Conservation (phyloP, 2,888 invertebrate genomes). For the Epiblema foenella region DNA sequence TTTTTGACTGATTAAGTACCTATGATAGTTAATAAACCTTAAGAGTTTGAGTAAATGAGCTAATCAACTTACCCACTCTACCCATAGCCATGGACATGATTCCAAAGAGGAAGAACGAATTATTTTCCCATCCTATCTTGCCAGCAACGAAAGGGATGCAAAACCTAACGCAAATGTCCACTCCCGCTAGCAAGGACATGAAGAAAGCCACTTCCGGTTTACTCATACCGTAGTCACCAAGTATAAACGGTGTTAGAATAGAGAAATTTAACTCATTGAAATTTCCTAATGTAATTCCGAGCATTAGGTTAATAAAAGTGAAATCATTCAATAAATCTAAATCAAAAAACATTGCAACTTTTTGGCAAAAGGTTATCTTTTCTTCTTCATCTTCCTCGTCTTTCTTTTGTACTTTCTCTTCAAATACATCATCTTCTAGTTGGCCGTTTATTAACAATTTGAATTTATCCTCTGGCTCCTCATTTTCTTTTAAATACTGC, state of each 20-base stretch:
- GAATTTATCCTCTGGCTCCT: conserved; percentile 62
- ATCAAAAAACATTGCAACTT: conserved; percentile 88
- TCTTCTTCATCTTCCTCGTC: conserved; percentile 60
- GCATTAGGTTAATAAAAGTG: conserved; percentile 88
- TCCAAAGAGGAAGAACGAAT: conserved; percentile 88
- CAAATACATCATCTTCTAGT: conserved; percentile 66
- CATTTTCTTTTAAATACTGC: conserved; percentile 76
- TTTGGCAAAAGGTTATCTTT: conserved; percentile 78
- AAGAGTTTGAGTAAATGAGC: no score
- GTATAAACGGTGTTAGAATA: conserved; percentile 89
- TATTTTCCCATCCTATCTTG: conserved; percentile 88
- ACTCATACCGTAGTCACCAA: conserved; percentile 87
- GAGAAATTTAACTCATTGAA: conserved; percentile 90
- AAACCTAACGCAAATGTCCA: conserved; percentile 87
- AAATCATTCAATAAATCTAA: conserved; percentile 88
- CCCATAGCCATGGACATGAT: conserved; percentile 88
- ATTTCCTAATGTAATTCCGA: conserved; percentile 89
- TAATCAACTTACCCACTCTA: conserved; percentile 82
- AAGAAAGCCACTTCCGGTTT: conserved; percentile 87
- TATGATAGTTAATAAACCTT: no score
- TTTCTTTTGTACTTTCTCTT: conserved; percentile 54
- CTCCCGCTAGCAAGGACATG: conserved; percentile 88
- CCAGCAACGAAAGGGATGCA: conserved; percentile 88
- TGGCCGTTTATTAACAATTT: conserved; percentile 66
- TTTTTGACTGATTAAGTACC: no score